Conservation (phyloP, 2,113 vertebrate genomes). For the Eulemur rufifrons region DNA sequence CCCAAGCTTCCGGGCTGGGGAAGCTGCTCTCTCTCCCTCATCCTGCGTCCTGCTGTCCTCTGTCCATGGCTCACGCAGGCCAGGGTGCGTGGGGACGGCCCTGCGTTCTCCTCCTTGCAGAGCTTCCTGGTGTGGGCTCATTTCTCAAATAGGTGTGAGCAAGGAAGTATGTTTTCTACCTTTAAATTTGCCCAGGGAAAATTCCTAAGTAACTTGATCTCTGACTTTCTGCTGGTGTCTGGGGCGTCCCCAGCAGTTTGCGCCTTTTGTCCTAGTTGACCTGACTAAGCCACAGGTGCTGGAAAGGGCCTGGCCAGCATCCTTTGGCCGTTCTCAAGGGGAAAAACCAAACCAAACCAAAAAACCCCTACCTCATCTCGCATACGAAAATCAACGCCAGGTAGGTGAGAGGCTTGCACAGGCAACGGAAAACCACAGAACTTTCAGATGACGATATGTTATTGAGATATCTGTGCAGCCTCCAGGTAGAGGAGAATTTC, state of each 20-base stretch:
- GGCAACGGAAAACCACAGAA: not conserved
- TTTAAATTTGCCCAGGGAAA: not conserved
- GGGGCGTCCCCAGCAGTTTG: not conserved
- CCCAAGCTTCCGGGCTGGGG: fast-evolving
- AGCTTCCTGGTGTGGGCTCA: fast-evolving
- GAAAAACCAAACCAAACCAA: not conserved
- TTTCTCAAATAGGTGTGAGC: fast-evolving
- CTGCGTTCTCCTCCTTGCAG: not conserved
- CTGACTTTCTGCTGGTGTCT: no score
- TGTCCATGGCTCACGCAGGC: no score
- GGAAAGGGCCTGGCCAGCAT: not conserved
- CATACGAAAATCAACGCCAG: not conserved
- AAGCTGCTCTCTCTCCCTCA: not conserved
- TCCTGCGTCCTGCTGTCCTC: not conserved
- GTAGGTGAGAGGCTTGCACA: not conserved
- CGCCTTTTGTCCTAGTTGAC: not conserved
- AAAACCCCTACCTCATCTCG: fast-evolving
- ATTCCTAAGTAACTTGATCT: not conserved
- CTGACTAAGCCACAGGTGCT: not conserved
- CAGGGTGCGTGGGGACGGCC: fast-evolving
- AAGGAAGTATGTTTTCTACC: not conserved
- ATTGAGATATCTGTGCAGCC: not conserved
- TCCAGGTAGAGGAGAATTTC: not conserved
- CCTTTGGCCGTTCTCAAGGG: not conserved
- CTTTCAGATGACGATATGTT: not conserved